Percentiles rank a stretch among this genome's conserved stretches.
These are phyloP conservation scores for Ceratina calcarata DNA, from an alignment of 1,140 invertebrate species.

Conservation along the genomic window DNA sequence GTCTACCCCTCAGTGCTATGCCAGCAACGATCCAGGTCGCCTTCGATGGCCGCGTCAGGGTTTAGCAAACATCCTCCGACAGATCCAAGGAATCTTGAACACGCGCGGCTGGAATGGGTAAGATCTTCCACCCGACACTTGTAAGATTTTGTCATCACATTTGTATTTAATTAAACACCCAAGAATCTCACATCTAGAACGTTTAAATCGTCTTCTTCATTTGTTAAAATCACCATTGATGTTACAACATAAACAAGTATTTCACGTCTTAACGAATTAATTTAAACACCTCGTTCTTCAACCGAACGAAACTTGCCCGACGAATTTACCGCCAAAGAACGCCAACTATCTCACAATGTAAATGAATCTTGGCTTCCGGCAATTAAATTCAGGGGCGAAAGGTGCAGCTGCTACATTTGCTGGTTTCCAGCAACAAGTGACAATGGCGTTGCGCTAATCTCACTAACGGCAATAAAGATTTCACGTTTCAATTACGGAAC, in stretches of 20 bases:
- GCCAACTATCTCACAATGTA: neutral
- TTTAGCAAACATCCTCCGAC: slow-evolving; percentile 2
- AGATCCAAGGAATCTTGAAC: neutral
- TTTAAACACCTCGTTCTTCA: too few relatives aligned
- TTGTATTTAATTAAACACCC: neutral
- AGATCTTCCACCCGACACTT: neutral
- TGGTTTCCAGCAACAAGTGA: neutral
- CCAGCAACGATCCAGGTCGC: neutral
- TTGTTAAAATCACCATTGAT: too few relatives aligned
- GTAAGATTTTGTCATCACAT: too few relatives aligned
- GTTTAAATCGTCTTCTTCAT: too few relatives aligned
- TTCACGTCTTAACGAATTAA: too few relatives aligned
- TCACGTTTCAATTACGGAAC: slow-evolving; percentile 4
- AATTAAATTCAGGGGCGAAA: neutral
- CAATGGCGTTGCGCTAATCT: slow-evolving; percentile 4
- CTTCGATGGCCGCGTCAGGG: neutral
- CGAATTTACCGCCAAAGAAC: neutral
- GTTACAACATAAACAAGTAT: too few relatives aligned
- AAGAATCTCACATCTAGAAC: too few relatives aligned
- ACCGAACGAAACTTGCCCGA: neutral
- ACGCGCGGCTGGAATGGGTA: neutral
- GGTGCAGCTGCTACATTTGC: neutral
- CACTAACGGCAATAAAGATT: neutral
- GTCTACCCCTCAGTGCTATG: neutral
- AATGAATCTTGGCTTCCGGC: neutral